Percentiles rank a stretch among this genome's conserved stretches.
phyloP scores from a whole-genome alignment of 1,140 invertebrate genomes.

The Lepidurus arcticus region DNA sequence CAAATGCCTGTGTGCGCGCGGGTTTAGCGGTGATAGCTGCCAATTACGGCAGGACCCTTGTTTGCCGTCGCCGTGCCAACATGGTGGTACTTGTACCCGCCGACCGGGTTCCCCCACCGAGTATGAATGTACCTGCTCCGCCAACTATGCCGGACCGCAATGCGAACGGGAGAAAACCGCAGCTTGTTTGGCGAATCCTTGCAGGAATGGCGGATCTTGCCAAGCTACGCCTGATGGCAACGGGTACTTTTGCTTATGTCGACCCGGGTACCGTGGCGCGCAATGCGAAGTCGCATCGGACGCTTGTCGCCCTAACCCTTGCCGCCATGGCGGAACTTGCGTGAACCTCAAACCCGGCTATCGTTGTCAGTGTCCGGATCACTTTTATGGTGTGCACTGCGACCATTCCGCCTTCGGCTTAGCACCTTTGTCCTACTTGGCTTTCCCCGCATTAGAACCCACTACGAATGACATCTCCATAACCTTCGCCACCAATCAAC shows the following conservation, averaged over 20 bases:
- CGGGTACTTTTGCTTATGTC: constrained; percentile 82
- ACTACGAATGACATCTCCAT: constrained; percentile 86
- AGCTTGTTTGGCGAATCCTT: constrained; percentile 74
- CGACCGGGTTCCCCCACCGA: constrained; percentile 58
- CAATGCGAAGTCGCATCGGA: constrained; percentile 78
- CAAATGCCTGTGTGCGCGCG: constrained; percentile 68
- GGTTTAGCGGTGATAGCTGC: constrained; percentile 71
- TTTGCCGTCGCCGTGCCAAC: constrained; percentile 78
- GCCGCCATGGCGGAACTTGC: constrained; percentile 75
- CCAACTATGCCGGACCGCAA: constrained; percentile 67
- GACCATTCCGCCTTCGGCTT: constrained; percentile 86
- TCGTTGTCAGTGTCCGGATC: constrained; percentile 72
- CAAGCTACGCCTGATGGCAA: constrained; percentile 75
- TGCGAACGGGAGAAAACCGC: constrained; percentile 77
- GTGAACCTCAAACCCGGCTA: constrained; percentile 71
- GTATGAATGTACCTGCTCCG: constrained; percentile 73
- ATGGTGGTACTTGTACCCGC: constrained; percentile 71
- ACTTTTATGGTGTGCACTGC: constrained; percentile 83
- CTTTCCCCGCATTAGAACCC: constrained; percentile 73
- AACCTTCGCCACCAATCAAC: constrained; percentile 82
- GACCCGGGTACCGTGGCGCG: constrained; percentile 79
- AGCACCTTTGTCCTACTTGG: constrained; percentile 79
- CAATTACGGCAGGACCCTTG: constrained; percentile 82
- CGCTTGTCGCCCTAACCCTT: constrained; percentile 83
- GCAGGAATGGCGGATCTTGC: constrained; percentile 82